Conservation (phyloP, 2,113 vertebrate species). For the Laterallus jamaicensis region DNA sequence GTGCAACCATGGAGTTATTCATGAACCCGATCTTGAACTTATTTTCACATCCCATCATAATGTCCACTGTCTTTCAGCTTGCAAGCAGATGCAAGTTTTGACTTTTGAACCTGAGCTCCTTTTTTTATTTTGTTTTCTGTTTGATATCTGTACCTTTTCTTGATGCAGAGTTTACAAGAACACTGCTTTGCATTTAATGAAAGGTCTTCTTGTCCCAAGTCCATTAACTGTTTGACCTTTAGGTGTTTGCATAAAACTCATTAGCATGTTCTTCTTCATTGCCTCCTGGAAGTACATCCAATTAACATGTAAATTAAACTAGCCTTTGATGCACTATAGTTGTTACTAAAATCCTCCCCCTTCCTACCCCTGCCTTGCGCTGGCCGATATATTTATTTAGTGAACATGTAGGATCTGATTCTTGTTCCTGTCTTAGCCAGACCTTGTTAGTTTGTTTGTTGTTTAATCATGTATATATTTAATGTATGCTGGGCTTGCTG, state of each 20-base stretch:
- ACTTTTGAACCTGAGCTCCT: conserved; percentile 23
- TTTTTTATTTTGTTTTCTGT: not conserved
- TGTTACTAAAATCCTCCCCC: not conserved
- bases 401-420: not conserved
- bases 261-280: conserved; percentile 60
- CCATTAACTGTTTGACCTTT: conserved; percentile 62
- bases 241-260: conserved; percentile 56
- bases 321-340: conserved; percentile 19
- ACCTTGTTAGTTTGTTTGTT: not conserved
- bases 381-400: conserved; percentile 5
- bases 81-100: not conserved
- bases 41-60: not conserved
- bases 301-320: conserved; percentile 69
- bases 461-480: not conserved
- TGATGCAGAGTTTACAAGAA: not conserved
- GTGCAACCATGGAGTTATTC: not conserved
- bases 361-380: not conserved
- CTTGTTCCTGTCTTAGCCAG: not conserved
- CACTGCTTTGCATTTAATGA: conserved; percentile 35
- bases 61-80: not conserved
- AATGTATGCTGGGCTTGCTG: not conserved
- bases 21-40: not conserved
- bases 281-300: conserved; percentile 34
- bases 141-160: conserved; percentile 34
- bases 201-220: conserved; percentile 45